Percentiles rank a stretch among this genome's conserved stretches.
phyloP scores from a whole-genome alignment of 1,140 invertebrate species.

The Ditylenchus dipsaci region DNA sequence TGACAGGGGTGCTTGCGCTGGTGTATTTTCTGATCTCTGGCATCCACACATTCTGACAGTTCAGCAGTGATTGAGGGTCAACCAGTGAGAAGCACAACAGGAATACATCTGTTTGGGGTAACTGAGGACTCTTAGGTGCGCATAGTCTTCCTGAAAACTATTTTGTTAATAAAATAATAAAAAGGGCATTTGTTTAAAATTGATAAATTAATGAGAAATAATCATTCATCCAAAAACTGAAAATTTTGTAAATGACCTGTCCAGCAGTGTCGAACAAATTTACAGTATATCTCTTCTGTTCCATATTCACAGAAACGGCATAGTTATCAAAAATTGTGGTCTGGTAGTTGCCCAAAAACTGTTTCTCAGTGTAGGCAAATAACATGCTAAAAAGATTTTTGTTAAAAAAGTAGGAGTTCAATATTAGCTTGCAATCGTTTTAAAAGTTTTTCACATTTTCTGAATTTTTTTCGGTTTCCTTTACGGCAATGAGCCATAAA shows the following conservation, averaged over 20 bases:
- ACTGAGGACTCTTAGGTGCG: slow-evolving; percentile 20
- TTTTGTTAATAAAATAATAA: too few species aligned
- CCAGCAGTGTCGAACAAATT: slow-evolving; percentile 30
- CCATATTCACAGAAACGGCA: slow-evolving; percentile 16
- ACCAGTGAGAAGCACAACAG: slow-evolving; percentile 25
- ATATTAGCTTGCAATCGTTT: too few species aligned
- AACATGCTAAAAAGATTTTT: slow-evolving; percentile 19
- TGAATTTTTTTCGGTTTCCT: too few species aligned
- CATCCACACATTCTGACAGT: slow-evolving; percentile 22
- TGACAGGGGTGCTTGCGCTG: slow-evolving; percentile 8
- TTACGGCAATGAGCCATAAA: too few species aligned
- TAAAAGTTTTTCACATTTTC: too few species aligned
- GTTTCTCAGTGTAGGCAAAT: slow-evolving; percentile 18
- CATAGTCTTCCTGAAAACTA: slow-evolving; percentile 29
- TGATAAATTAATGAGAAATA: too few species aligned
- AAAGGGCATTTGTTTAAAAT: too few species aligned
- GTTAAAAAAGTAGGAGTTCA: too few species aligned
- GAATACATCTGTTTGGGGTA: slow-evolving; percentile 31
- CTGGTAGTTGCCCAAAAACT: slow-evolving; percentile 26
- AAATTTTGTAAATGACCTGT: slow-evolving; percentile 3
- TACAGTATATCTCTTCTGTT: slow-evolving; percentile 22
- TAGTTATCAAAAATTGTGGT: slow-evolving; percentile 28
- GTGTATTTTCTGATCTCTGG: slow-evolving; percentile 22
- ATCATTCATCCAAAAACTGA: too few species aligned
- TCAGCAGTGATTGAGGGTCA: neutral